Conservation (phyloP, 2,113 vertebrate genomes). For the Hoplias malabaricus region DNA sequence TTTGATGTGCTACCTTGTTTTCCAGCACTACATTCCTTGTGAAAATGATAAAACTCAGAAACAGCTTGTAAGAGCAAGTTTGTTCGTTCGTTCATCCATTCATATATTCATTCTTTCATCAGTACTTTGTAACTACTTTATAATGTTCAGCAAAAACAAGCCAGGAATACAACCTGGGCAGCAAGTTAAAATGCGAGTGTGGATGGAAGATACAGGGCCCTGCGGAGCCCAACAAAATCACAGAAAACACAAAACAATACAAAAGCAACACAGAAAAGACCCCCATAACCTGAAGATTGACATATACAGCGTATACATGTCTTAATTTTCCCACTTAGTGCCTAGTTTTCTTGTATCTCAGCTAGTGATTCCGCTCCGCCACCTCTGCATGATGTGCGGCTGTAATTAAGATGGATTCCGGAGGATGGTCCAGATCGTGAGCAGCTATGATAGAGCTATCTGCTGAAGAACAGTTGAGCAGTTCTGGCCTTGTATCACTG, state of each 20-base stretch:
- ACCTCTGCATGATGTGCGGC: constrained; percentile 4
- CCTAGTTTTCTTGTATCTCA: constrained; percentile 9
- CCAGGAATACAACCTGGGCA: too few relatives aligned
- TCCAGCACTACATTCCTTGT: too few relatives aligned
- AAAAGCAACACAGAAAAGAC: neutral
- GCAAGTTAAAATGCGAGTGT: too few relatives aligned
- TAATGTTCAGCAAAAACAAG: too few relatives aligned
- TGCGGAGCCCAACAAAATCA: neutral
- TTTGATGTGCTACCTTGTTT: too few relatives aligned
- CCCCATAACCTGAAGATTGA: constrained; percentile 27
- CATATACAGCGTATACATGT: constrained; percentile 30
- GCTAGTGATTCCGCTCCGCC: constrained; percentile 34
- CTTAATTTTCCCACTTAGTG: constrained; percentile 37
- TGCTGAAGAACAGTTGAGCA: constrained; percentile 38
- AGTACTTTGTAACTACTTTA: too few relatives aligned
- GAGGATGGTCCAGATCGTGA: constrained; percentile 12
- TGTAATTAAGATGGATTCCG: constrained; percentile 46
- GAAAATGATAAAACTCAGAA: too few relatives aligned
- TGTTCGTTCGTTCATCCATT: too few relatives aligned
- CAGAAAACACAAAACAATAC: neutral
- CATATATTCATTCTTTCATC: too few relatives aligned
- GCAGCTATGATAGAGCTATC: constrained; percentile 31
- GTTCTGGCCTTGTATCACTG: constrained; percentile 6
- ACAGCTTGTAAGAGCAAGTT: too few relatives aligned
- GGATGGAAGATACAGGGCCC: neutral